Evolutionary conservation across 2,888 invertebrate species (phyloP).

Genomic region (Oligia fasciuncula): DNA sequence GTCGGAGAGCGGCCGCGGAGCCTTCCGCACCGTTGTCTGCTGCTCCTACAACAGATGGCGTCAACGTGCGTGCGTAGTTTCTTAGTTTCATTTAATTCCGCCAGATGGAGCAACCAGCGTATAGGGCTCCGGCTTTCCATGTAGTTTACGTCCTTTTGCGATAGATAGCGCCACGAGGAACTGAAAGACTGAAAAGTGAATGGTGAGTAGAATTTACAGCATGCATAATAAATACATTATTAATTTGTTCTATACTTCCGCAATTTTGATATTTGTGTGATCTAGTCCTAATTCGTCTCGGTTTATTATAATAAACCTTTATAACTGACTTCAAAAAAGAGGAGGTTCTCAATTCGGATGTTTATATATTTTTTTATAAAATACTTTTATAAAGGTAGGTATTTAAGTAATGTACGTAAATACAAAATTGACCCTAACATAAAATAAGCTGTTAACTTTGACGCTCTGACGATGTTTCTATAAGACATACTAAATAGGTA

Average conservation of each 20-base stretch:
- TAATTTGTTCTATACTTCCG: neutral
- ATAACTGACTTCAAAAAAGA: too few relatives aligned
- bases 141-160: slow-evolving; percentile 69
- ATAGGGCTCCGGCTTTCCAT: slow-evolving; percentile 51
- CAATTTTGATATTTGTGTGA: neutral
- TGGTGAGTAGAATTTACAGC: slow-evolving; percentile 46
- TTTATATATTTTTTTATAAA: neutral
- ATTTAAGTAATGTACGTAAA: neutral
- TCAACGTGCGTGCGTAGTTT: slow-evolving; percentile 61
- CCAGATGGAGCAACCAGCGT: slow-evolving; percentile 78
- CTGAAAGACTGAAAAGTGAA: slow-evolving; percentile 73
- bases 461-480: neutral
- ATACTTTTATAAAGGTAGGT: neutral
- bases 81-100: slow-evolving; percentile 70
- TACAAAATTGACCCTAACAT: neutral
- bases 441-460: neutral
- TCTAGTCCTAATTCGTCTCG: neutral
- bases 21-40: slow-evolving; percentile 76
- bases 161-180: slow-evolving; percentile 78
- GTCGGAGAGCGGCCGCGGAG: slow-evolving; percentile 79
- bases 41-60: slow-evolving; percentile 77
- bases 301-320: neutral
- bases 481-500: neutral
- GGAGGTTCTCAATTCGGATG: too few relatives aligned
- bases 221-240: neutral